Conservation (phyloP, 2,797 vertebrate species). For the Rousettus madagascariensis region DNA sequence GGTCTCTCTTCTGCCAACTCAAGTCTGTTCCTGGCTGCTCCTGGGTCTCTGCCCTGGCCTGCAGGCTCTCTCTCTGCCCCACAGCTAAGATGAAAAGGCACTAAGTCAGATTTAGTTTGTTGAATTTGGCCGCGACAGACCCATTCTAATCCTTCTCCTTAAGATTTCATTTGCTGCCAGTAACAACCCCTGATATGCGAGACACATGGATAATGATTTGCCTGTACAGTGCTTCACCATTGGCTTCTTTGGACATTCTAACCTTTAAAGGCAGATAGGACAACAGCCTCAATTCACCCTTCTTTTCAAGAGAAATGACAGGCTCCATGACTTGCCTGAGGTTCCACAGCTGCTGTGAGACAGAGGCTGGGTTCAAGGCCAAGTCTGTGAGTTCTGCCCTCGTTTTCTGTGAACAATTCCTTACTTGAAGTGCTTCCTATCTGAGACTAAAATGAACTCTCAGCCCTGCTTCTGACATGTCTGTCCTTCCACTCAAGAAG, state of each 20-base stretch:
- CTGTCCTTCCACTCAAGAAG: background rate
- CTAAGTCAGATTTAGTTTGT: background rate
- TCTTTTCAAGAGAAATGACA: background rate
- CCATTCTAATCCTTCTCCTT: background rate
- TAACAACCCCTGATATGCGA: background rate
- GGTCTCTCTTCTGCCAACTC: background rate
- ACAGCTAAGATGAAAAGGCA: background rate
- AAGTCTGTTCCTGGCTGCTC: background rate
- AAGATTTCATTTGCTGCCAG: background rate
- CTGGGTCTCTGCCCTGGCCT: background rate
- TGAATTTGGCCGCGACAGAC: background rate
- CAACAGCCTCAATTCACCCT: background rate
- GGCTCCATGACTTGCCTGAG: background rate
- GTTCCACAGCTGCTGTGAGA: accelerated
- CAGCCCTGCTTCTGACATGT: background rate
- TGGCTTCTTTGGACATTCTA: background rate
- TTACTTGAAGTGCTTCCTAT: background rate
- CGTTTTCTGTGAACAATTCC: background rate
- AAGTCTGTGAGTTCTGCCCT: background rate
- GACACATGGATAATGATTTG: accelerated
- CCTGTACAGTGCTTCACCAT: background rate
- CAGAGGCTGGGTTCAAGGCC: background rate
- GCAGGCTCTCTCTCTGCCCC: background rate
- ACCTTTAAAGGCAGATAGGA: background rate
- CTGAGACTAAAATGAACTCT: background rate